Evolutionary conservation across 2,888 invertebrate genomes (phyloP).

Genomic region (Lepidocyrtoides sp.): DNA sequence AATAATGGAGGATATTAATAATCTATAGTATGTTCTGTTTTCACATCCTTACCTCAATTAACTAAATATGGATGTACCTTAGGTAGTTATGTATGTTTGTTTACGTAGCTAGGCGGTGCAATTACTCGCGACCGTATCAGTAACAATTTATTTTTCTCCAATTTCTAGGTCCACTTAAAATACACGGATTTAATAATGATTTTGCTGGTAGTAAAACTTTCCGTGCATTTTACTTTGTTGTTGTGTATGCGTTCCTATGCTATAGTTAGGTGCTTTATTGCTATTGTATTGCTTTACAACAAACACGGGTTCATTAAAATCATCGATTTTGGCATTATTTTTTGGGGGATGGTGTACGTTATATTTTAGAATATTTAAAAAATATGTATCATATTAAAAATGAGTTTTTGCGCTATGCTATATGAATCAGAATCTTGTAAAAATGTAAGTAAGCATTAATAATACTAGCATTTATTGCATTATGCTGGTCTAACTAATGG

Average conservation of each 20-base stretch:
- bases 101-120: background rate
- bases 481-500: background rate
- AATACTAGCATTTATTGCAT: background rate
- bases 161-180: conserved; percentile 23
- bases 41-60: no score
- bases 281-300: background rate
- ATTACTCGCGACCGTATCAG: background rate
- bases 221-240: no score
- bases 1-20: background rate
- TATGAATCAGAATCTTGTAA: background rate
- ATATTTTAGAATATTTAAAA: no score
- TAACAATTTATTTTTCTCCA: background rate
- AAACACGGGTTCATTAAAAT: no score
- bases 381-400: no score
- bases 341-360: no score
- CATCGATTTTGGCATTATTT: no score
- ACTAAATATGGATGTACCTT: no score
- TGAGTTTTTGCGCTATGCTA: no score
- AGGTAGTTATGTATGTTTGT: no score
- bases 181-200: conserved; percentile 34
- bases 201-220: background rate
- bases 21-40: no score
- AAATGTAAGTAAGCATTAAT: background rate
- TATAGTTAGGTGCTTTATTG: background rate
- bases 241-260: no score